Percentiles rank a stretch among this genome's conserved stretches.
Conservation (phyloP, 2,797 vertebrate species). For the Smutsia temminckii region DNA sequence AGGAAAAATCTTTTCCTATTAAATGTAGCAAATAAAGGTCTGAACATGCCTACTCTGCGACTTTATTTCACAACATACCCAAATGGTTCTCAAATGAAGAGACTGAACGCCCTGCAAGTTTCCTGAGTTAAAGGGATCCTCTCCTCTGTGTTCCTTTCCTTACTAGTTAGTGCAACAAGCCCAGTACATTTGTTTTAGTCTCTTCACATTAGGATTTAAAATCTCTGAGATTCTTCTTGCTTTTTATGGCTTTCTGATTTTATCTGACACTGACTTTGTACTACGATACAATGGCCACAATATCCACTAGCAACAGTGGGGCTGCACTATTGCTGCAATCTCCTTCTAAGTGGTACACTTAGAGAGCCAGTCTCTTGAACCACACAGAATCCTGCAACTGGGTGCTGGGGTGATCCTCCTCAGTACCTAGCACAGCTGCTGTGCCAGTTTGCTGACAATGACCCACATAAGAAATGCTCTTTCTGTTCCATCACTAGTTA, state of each 20-base stretch:
- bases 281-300: background rate
- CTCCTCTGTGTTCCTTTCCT: background rate
- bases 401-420: slow-evolving; percentile 69
- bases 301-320: slow-evolving; percentile 61
- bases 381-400: slow-evolving; percentile 69
- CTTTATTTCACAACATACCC: slow-evolving; percentile 80
- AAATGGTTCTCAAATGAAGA: slow-evolving; percentile 80
- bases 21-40: slow-evolving; percentile 84
- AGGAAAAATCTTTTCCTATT: slow-evolving; percentile 68
- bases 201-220: slow-evolving; percentile 45
- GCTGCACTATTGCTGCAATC: slow-evolving; percentile 66
- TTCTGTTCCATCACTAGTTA: slow-evolving; percentile 52
- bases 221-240: slow-evolving; percentile 50
- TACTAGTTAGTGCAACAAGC: slow-evolving; percentile 20
- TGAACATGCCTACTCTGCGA: slow-evolving; percentile 83
- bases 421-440: slow-evolving; percentile 68
- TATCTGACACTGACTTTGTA: slow-evolving; percentile 70
- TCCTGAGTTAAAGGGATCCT: slow-evolving; percentile 75
- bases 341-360: slow-evolving; percentile 74
- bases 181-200: slow-evolving; percentile 47
- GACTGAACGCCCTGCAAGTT: slow-evolving; percentile 63
- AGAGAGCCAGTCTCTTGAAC: slow-evolving; percentile 68
- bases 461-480: slow-evolving; percentile 55
- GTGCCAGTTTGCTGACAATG: slow-evolving; percentile 68
- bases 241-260: slow-evolving; percentile 79